phyloP scores from a whole-genome alignment of 2,888 invertebrate species.

The Rhamphomyia laevipes region DNA sequence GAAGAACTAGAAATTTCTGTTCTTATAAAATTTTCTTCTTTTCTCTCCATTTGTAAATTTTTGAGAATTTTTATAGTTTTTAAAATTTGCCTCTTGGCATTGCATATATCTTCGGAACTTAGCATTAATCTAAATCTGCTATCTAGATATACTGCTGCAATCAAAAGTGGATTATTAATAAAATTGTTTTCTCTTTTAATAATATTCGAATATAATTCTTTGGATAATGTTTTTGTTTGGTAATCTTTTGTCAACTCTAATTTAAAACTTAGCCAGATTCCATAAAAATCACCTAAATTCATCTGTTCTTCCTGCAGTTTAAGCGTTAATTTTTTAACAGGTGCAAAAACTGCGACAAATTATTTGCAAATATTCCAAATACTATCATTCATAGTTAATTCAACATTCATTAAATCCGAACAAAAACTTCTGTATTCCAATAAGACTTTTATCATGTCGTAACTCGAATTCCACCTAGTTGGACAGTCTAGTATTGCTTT shows the following conservation, averaged over 20 bases:
- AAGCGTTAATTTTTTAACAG: not conserved
- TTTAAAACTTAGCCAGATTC: slow-evolving; percentile 2
- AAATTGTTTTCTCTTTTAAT: slow-evolving; percentile 6
- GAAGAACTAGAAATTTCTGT: slow-evolving; percentile 1
- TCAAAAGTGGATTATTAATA: slow-evolving; percentile 1
- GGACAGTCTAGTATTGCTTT: not conserved
- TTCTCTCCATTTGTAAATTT: slow-evolving; percentile 1
- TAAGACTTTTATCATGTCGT: not conserved
- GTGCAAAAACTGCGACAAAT: not conserved
- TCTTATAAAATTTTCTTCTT: not conserved
- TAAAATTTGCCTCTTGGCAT: not conserved
- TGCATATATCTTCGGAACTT: not conserved
- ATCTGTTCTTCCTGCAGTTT: not conserved
- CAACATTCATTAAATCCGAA: not conserved
- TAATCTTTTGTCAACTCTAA: slow-evolving; percentile 2
- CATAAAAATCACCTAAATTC: not conserved
- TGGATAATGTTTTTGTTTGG: slow-evolving; percentile 5
- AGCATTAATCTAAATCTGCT: slow-evolving; percentile 1
- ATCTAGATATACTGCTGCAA: slow-evolving; percentile 1
- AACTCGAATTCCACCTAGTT: not conserved
- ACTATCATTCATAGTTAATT: not conserved
- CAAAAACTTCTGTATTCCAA: not conserved
- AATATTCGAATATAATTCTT: slow-evolving; percentile 7
- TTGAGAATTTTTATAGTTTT: slow-evolving; percentile 1
- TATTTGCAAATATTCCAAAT: not conserved